Conservation (phyloP, 2,888 invertebrate genomes). For the Glaucopsyche alexis region DNA sequence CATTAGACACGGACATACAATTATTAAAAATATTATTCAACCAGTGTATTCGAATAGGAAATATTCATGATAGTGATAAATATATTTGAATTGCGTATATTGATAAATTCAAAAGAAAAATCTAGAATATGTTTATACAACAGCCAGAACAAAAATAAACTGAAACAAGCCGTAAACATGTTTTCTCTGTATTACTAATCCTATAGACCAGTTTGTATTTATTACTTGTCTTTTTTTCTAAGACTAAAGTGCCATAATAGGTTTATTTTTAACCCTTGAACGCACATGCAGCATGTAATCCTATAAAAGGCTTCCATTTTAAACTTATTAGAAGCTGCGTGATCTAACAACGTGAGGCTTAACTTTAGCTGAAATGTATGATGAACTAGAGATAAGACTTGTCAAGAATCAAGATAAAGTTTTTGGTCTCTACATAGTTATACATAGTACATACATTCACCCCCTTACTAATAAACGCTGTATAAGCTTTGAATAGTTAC, state of each 20-base stretch:
- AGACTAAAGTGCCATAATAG: background rate
- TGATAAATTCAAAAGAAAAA: background rate
- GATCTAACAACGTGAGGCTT: background rate
- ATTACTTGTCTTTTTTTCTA: background rate
- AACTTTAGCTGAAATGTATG: background rate
- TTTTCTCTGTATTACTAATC: background rate
- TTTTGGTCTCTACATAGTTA: background rate
- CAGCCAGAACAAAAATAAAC: background rate
- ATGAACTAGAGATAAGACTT: background rate
- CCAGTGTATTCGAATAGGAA: background rate
- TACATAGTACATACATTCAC: background rate
- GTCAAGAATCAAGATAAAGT: slow-evolving; percentile 1
- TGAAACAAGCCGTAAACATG: background rate
- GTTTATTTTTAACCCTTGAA: slow-evolving; percentile 3
- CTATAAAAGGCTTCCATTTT: slow-evolving; percentile 15
- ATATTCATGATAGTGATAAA: background rate
- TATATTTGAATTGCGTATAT: background rate
- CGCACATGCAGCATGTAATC: background rate
- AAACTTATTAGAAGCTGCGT: background rate
- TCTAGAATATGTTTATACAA: background rate
- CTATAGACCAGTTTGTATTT: background rate
- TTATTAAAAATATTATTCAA: background rate
- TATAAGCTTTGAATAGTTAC: too few relatives aligned
- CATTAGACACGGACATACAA: slow-evolving; percentile 26
- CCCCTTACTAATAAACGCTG: too few relatives aligned